Evolutionary conservation across 2,113 vertebrate genomes (phyloP).

Genomic region (Raphicerus campestris): DNA sequence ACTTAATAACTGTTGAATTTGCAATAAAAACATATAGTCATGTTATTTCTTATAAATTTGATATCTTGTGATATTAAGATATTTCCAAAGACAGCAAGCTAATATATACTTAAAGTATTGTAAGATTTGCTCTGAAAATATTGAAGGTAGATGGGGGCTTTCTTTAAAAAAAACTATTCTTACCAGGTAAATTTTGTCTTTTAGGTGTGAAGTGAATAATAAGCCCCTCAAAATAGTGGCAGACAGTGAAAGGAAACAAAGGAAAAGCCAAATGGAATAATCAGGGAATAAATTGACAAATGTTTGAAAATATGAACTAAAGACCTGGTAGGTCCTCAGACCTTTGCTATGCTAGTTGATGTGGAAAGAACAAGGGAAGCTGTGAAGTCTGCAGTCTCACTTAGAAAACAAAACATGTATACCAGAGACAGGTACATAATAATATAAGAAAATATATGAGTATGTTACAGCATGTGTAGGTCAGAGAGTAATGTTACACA

Average conservation of each 20-base stretch:
- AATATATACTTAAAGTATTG: neutral
- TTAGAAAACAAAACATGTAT: conserved; percentile 4
- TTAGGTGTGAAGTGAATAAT: neutral
- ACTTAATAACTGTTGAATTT: conserved; percentile 25
- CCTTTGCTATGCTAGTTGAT: neutral
- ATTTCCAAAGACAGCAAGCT: neutral
- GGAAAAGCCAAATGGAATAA: neutral
- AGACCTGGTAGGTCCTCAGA: neutral
- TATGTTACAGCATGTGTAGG: neutral
- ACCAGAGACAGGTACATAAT: neutral
- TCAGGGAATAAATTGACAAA: neutral
- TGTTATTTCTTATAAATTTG: neutral
- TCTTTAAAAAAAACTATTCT: neutral
- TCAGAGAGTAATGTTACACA: neutral
- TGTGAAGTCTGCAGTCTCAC: neutral
- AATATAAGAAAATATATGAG: neutral
- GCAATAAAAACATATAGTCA: neutral
- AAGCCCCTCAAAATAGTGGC: neutral
- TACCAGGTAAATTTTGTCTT: neutral
- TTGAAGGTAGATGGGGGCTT: neutral
- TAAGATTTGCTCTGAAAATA: neutral
- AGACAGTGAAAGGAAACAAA: neutral
- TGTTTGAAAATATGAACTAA: neutral
- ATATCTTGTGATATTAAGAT: neutral
- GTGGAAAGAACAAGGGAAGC: neutral